These are phyloP conservation scores for Ophthalmolycus amberensis DNA, from an alignment of 2,113 vertebrate genomes.

Conservation along the genomic window DNA sequence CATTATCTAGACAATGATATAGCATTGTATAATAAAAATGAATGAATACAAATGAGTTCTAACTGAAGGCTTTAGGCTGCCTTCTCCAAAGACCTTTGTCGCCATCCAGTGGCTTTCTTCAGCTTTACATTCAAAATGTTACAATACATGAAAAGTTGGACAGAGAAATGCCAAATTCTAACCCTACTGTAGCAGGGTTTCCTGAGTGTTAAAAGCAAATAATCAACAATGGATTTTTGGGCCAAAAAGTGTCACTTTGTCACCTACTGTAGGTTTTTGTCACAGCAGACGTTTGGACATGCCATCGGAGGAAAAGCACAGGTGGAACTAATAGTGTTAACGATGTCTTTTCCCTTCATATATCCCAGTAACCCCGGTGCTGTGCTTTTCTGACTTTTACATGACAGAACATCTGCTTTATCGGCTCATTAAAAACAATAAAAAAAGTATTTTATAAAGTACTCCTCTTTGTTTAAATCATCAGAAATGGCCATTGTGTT, in stretches of 20 bases:
- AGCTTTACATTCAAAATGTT: neutral
- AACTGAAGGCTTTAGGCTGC: neutral
- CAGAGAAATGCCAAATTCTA: neutral
- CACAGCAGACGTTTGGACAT: neutral
- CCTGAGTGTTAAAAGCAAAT: neutral
- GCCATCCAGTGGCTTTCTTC: slow-evolving; percentile 60
- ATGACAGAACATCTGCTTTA: neutral
- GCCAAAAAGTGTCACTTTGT: neutral
- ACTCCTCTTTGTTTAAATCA: neutral
- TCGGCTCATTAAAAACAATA: neutral
- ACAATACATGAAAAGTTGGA: neutral
- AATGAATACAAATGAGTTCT: neutral
- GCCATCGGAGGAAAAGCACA: neutral
- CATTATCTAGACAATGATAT: no score
- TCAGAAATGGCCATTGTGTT: neutral
- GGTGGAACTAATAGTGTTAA: neutral
- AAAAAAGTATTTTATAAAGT: neutral
- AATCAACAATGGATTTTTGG: neutral
- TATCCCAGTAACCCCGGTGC: neutral
- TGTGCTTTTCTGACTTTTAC: neutral
- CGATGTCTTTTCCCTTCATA: no score
- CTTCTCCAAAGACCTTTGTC: slow-evolving; percentile 35
- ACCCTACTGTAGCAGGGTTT: neutral
- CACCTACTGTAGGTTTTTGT: neutral
- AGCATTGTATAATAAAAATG: neutral